Evolutionary conservation across 2,797 vertebrate genomes (phyloP).

Genomic region (Heteromormyrus szaboi): DNA sequence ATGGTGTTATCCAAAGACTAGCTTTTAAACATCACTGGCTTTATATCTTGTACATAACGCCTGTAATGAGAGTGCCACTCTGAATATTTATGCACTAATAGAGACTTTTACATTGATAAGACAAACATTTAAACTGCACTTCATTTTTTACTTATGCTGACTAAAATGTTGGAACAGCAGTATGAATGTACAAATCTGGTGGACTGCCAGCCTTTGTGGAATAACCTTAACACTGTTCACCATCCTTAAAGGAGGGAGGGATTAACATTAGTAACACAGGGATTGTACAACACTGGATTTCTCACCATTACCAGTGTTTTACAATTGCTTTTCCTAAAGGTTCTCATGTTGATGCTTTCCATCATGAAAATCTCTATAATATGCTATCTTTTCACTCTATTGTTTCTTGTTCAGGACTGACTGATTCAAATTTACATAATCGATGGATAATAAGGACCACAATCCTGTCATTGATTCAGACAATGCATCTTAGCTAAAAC

Average conservation of each 20-base stretch:
- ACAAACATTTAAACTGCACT: not conserved
- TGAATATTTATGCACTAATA: conserved; percentile 7
- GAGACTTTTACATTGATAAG: not conserved
- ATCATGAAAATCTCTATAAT: not conserved
- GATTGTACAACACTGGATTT: not conserved
- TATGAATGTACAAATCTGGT: not conserved
- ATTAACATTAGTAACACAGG: not conserved
- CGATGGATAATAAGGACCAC: not conserved
- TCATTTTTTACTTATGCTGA: not conserved
- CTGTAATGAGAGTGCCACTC: not conserved
- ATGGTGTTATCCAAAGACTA: not conserved
- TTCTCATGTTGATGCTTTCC: not conserved
- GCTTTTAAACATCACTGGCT: not conserved
- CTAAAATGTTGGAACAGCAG: not conserved
- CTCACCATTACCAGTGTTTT: not conserved
- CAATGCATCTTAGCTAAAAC: not conserved
- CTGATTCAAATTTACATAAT: not conserved
- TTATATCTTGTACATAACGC: not conserved
- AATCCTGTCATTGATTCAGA: not conserved
- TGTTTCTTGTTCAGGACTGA: not conserved
- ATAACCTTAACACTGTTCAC: not conserved
- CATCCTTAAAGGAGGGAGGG: not conserved
- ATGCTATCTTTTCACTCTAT: not conserved
- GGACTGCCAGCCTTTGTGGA: not conserved
- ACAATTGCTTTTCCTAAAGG: not conserved